Base-by-base conservation (phyloP, 1,140 invertebrate genomes). In the Centruroides sculpturatus region DNA sequence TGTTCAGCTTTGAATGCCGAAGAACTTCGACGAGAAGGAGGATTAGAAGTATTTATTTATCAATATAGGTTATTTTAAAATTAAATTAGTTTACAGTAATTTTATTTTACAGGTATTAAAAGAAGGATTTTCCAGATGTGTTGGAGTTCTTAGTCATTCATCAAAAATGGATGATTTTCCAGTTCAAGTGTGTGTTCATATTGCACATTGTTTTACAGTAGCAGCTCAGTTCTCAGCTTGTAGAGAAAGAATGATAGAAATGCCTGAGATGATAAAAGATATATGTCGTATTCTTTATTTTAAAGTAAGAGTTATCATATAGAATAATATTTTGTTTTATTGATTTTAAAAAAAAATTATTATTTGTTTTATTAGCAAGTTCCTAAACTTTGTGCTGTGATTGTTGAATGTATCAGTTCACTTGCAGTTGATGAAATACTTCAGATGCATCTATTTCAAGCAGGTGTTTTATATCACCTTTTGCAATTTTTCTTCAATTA, bases 1-100 rank as follows among this genome's bases (percentile, higher is more conserved):
- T 98, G 93, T 77, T 99, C 95, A 4, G 85, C 92, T 47, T 78
- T 99, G 7, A 99, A 99, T 78, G 96, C 94, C 0, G 94, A 99
- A 76, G 96, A 99, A 75, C 76, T 99, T 49, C 77, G 95, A 52
- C 76, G 96, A 59, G 94, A 99, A 78, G 85, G 85, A 61, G 95
- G 95, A 23, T 80, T 98, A 55, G 86, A 95, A 75, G 85, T 87
- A 62, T 53, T 36, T 53, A 53, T 53, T 53, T 53, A 8, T 36
- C 8, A 36, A 53, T 53, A 53, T 8, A 53, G 8, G 5, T 34
- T 53, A 34, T 53, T 53, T 34, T 34, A 6, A 53, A 53, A 34
- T 53, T 12, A 51, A 51, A 34, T 51, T 51, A n/a, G 12, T 34
- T 34, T 5, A 53, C 23, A 34, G 5, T 53, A 3, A 53, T 53